Evolutionary conservation across 2,888 invertebrate genomes (phyloP), one percentile per base, ranked within the genome.

Genomic region (Abrostola triplasia): DNA sequence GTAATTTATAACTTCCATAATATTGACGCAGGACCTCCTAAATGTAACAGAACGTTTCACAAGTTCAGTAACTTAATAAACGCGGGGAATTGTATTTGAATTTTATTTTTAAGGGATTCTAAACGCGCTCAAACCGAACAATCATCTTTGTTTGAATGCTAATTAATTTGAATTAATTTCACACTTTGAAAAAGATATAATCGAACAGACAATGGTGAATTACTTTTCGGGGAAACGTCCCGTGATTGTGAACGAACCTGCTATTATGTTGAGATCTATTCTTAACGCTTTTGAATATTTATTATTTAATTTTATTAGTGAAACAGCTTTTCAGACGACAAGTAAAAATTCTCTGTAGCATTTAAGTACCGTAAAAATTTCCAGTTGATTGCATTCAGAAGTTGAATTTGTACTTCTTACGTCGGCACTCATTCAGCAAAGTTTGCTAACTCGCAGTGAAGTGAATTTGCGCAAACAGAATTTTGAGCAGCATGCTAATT

Each of bases 141-240:
- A 91, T 92, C 90, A 90, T 92, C 88, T 87, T 85, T 88, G 88
- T 91, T 90, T 92, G 90, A 92, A 91, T 91, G 88, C 85, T 90
- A 92, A 90, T 91, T 91, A 90, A 90, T 90, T 89, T 84, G 86
- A 88, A 89, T 91, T 89, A 91, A 90, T 88, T 88, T 84, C 75
- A 81, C 82, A 85, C 84, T 88, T 87, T 80, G 81, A 85, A 83
- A 79, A 86, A 86, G 80, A 77, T 81, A 86, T 84, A 86, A 87
- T 85, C 83, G 82, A 83, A 80, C 81, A 83, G 84, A 89, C 87
- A 88, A 86, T 72, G 55, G 82, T 73, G 81, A 76, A 85, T 79
- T 79, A 79, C 77, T 79, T 82, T 76, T 70, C 41, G 58, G 56
- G 64, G 64, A 72, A 83, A 84, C 79, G 76, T 76, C 75, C 70